These are phyloP conservation scores for Troides helena DNA, from an alignment of 2,888 invertebrate genomes.

Conservation along the genomic window DNA sequence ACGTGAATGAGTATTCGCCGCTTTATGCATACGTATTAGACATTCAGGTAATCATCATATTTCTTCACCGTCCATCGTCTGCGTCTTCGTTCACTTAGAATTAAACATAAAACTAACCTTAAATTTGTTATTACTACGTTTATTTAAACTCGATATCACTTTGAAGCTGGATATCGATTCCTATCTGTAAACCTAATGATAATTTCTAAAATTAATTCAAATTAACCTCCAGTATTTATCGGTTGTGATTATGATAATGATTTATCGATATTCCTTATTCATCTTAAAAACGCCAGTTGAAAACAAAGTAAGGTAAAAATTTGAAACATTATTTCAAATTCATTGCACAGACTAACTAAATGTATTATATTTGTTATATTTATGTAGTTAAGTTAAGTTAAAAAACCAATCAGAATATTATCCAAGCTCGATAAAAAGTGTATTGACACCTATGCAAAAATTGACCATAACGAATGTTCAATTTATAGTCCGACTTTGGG, in stretches of 20 bases:
- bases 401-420: slow-evolving; percentile 22
- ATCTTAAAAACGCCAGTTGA: too few relatives aligned
- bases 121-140: too few relatives aligned
- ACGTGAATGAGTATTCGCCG: slow-evolving; percentile 14
- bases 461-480: slow-evolving; percentile 22
- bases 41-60: slow-evolving; percentile 15
- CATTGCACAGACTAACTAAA: not conserved
- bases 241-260: too few relatives aligned
- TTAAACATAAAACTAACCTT: not conserved
- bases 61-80: slow-evolving; percentile 6
- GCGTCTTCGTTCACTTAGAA: not conserved
- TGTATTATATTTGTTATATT: not conserved
- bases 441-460: slow-evolving; percentile 27
- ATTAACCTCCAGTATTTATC: not conserved
- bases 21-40: slow-evolving; percentile 27
- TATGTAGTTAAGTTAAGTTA: not conserved
- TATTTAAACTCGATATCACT: too few relatives aligned
- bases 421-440: slow-evolving; percentile 24
- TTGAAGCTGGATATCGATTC: too few relatives aligned
- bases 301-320: not conserved
- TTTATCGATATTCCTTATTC: too few relatives aligned
- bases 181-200: too few relatives aligned
- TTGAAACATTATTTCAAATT: not conserved
- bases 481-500: slow-evolving; percentile 14
- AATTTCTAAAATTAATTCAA: too few relatives aligned